Evolutionary conservation across 2,113 vertebrate genomes (phyloP), one percentile per base, ranked within the genome.

Genomic region (Pseudorasbora parva): DNA sequence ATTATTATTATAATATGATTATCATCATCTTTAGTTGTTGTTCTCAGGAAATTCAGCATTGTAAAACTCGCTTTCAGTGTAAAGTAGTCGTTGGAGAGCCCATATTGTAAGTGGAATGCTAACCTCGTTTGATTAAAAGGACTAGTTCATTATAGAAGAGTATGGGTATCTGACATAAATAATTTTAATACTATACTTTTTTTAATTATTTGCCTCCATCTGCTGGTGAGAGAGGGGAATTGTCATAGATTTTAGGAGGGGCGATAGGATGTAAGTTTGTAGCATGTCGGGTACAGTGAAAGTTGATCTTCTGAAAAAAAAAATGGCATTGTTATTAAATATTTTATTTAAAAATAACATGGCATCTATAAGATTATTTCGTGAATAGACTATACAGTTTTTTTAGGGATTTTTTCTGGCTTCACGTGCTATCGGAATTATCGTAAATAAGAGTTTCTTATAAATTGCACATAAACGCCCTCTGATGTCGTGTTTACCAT

Each of bases 151-250:
- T 19, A 54, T 2, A 19, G 1, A 54, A 54, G 17, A 54, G 6
- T 19, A 54, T 21, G 51, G 3, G 56, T 4, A 9, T 6, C 8
- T 3, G 15, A 14, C 64, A 19, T 5, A 68, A 21, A 1, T 66
- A 17, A 37, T 21, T n/a, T n/a, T n/a, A n/a, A 37, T 4, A 1
- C 4, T 64, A 37, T 21, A 33, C 5, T 45, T 54, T 30, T 6
- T 72, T 81, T n/a, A n/a, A 62, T 78, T 47, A 59, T 64, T 81
- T 82, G 73, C 27, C 78, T 43, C 82, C 82, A 69, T 64, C 84
- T 74, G 15, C 82, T 82, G 87, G 45, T 78, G 1, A 78, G 15
- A 43, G 1, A 54, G 5, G 21, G 8, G 2, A n/a, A 51, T 51
- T 19, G 0, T 8, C 19, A 41, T 8, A 37, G 8, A 21, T 68